phyloP scores from a whole-genome alignment of 2,797 vertebrate species.

The Enteromius paludinosus region DNA sequence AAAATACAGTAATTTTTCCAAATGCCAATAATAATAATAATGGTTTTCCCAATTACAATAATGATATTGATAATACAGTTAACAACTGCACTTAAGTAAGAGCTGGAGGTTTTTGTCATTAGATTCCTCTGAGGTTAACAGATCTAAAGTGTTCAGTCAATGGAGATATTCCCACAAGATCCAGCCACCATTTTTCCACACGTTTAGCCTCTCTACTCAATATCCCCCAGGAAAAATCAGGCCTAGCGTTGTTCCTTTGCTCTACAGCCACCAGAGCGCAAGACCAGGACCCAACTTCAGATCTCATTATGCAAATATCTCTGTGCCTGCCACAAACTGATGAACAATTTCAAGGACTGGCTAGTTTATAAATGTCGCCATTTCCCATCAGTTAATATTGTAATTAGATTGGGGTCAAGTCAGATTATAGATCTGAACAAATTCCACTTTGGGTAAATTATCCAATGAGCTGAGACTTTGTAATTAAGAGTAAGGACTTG shows the following conservation, averaged over 20 bases:
- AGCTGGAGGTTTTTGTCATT: background rate
- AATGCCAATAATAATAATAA: no score
- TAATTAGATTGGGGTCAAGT: slow-evolving; percentile 34
- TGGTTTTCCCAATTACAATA: no score
- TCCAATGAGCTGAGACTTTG: slow-evolving; percentile 9
- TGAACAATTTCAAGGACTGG: slow-evolving; percentile 41
- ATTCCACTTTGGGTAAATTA: slow-evolving; percentile 31
- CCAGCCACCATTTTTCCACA: background rate
- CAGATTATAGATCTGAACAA: slow-evolving; percentile 39
- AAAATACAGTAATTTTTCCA: no score
- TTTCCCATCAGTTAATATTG: slow-evolving; percentile 43
- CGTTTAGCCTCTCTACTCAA: slow-evolving; percentile 9
- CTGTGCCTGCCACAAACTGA: slow-evolving; percentile 12
- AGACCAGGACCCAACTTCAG: slow-evolving; percentile 4
- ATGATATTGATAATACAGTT: background rate
- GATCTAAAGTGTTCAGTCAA: background rate
- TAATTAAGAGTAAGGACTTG: slow-evolving; percentile 15
- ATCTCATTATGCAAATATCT: slow-evolving; percentile 36
- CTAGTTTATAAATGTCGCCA: slow-evolving; percentile 25
- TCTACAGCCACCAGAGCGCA: background rate
- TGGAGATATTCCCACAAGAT: background rate
- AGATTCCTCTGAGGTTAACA: background rate
- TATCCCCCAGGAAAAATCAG: slow-evolving; percentile 1
- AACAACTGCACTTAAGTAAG: background rate
- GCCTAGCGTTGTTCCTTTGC: background rate